Percentiles rank a stretch among this genome's conserved stretches.
These are phyloP conservation scores for Pempheris klunzingeri DNA, from an alignment of 2,797 vertebrate genomes.

Conservation along the genomic window DNA sequence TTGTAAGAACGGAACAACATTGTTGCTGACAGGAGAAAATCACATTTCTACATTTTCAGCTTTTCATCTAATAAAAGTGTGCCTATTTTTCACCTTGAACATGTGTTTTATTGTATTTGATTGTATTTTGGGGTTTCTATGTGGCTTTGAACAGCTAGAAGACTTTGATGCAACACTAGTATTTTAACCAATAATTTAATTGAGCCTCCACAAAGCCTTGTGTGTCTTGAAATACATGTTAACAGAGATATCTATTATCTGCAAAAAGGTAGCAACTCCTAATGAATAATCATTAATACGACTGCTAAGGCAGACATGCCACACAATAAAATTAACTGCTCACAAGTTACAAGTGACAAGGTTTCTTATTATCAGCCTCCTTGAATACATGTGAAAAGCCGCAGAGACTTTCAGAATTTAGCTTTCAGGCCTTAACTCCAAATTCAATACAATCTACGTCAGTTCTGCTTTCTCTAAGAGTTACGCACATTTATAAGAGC, in stretches of 20 bases:
- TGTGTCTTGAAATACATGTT: not conserved
- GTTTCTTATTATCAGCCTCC: conserved; percentile 28
- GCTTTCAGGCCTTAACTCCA: conserved; percentile 53
- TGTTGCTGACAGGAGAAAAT: not conserved
- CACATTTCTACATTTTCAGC: not conserved
- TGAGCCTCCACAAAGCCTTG: not conserved
- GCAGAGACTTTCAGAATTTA: conserved; percentile 10
- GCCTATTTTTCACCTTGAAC: not conserved
- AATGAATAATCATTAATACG: conserved; percentile 32
- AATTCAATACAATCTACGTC: conserved; percentile 60
- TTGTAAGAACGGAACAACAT: not conserved
- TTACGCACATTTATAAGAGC: conserved; percentile 60
- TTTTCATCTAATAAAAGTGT: not conserved
- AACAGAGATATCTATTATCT: conserved; percentile 12
- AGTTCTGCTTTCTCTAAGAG: conserved; percentile 32
- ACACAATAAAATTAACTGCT: conserved; percentile 36
- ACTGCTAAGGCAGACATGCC: conserved; percentile 22
- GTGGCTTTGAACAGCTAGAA: conserved; percentile 2
- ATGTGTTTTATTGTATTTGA: not conserved
- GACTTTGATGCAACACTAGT: conserved; percentile 4
- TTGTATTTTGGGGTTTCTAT: not conserved
- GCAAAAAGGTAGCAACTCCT: conserved; percentile 16
- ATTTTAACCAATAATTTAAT: conserved; percentile 14
- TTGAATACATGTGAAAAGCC: conserved; percentile 24
- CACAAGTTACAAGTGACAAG: not conserved